phyloP scores from a whole-genome alignment of 2,113 vertebrate genomes.

The Saccopteryx leptura region DNA sequence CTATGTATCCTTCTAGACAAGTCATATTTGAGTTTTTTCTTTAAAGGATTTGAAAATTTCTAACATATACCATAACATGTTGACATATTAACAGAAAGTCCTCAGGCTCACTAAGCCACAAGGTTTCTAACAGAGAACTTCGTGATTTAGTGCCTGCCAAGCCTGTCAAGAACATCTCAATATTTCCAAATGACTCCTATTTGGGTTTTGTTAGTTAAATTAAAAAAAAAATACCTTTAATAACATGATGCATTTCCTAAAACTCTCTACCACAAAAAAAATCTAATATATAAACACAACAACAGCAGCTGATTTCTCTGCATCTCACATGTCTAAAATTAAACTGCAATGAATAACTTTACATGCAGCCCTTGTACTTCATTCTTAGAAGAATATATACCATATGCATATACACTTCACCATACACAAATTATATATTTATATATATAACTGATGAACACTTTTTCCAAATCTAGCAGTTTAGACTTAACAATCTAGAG shows the following conservation, averaged over 20 bases:
- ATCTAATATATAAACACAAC: constrained; percentile 38
- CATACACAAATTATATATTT: not conserved
- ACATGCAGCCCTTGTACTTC: constrained; percentile 44
- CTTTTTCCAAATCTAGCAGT: constrained; percentile 1
- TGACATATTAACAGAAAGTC: constrained; percentile 42
- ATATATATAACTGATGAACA: not conserved
- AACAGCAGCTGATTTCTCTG: not conserved
- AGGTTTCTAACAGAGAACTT: constrained; percentile 22
- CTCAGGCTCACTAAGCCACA: constrained; percentile 13
- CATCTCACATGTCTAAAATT: constrained; percentile 47
- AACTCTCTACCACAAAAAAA: constrained; percentile 29
- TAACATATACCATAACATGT: not conserved
- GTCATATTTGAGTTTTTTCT: constrained; percentile 38
- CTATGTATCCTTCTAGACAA: constrained; percentile 47
- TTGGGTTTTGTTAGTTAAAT: constrained; percentile 13
- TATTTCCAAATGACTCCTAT: not conserved
- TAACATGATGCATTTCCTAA: constrained; percentile 32
- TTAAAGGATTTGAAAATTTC: constrained; percentile 52
- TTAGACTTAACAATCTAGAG: constrained; percentile 7
- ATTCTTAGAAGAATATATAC: constrained; percentile 39
- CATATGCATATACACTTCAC: not conserved
- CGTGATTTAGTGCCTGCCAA: constrained; percentile 26
- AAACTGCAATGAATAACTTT: constrained; percentile 23
- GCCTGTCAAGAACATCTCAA: constrained; percentile 10
- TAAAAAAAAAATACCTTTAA: constrained; percentile 31